These are phyloP conservation scores for Scalopus aquaticus DNA, from an alignment of 2,113 vertebrate species.

Conservation along the genomic window DNA sequence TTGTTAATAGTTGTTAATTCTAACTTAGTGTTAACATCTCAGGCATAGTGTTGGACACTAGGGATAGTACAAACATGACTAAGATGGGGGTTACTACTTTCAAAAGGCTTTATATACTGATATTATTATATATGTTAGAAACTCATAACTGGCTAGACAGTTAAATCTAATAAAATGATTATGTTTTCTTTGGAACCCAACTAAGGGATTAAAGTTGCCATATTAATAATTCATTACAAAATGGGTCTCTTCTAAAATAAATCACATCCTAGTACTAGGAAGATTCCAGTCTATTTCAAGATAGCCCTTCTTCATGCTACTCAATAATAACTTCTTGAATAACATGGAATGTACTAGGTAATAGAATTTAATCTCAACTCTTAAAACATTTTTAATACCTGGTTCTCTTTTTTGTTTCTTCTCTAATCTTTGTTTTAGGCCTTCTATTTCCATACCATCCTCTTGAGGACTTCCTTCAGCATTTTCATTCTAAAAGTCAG, in stretches of 20 bases:
- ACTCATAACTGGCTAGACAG: neutral
- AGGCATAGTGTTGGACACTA: neutral
- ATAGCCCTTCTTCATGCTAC: neutral
- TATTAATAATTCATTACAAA: constrained; percentile 24
- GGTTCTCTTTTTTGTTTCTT: constrained; percentile 86
- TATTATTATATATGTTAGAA: neutral
- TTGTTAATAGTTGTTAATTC: neutral
- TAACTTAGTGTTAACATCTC: neutral
- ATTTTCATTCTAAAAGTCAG: constrained; percentile 85
- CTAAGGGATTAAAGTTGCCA: neutral
- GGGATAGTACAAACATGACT: neutral
- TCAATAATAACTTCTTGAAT: neutral
- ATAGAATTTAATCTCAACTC: constrained; percentile 5
- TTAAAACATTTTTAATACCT: constrained; percentile 73
- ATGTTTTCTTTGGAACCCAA: constrained; percentile 44
- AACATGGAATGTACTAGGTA: neutral
- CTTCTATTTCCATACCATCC: constrained; percentile 56
- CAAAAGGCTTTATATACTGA: neutral
- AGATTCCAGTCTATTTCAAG: neutral
- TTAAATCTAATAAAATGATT: neutral
- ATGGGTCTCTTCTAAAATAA: constrained; percentile 28
- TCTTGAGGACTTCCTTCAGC: constrained; percentile 82
- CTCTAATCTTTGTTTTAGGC: constrained; percentile 84
- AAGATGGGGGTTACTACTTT: neutral
- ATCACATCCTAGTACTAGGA: neutral